Evolutionary conservation across 2,113 vertebrate species (phyloP), one percentile per base, ranked within the genome.

Genomic region (Apteryx mantelli): DNA sequence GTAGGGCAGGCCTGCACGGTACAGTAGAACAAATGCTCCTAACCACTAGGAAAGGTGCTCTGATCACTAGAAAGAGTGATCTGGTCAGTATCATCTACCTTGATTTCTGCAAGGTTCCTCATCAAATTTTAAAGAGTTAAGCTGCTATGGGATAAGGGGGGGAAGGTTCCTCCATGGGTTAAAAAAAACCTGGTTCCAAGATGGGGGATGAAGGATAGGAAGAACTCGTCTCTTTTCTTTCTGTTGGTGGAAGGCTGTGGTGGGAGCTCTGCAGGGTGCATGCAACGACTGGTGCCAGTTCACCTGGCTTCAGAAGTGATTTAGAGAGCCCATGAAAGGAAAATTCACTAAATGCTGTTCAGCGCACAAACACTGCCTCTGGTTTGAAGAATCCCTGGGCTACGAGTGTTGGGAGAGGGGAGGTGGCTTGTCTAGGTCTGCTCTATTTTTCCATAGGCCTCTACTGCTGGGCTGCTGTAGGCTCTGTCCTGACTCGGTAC

Each of bases 291-390:
- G 79, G n/a, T 13, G 9, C 4, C 28, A 15, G 36, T 22, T 85
- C n/a, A 24, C 30, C 12, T 1, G 2, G 17, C 60, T 79, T n/a
- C 60, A 48, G 86, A 24, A 0, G 1, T 6, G 13, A 34, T 14
- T 36, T 17, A 38, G 22, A 0, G 2, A 82, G 48, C 50, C 52
- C 2, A 0, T 26, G 34, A 76, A 65, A 79, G 9, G 40, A 48
- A 20, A 20, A 28, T 21, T 80, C 16, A n/a, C 46, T 46, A 86
- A 74, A 42, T 32, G 71, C 87, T 94, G 86, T 32, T 63, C 18
- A 86, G 82, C 0, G 0, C 65, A 69, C 53, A 25, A 7, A 28
- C 26, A 52, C 26, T 26, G 71, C 32, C 52, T 77, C 38, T 13
- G 13, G 3, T 32, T 83, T 5, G 5, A 60, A 34, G 56, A 34